phyloP scores from a whole-genome alignment of 2,113 vertebrate species.

The Acrocephalus arundinaceus region DNA sequence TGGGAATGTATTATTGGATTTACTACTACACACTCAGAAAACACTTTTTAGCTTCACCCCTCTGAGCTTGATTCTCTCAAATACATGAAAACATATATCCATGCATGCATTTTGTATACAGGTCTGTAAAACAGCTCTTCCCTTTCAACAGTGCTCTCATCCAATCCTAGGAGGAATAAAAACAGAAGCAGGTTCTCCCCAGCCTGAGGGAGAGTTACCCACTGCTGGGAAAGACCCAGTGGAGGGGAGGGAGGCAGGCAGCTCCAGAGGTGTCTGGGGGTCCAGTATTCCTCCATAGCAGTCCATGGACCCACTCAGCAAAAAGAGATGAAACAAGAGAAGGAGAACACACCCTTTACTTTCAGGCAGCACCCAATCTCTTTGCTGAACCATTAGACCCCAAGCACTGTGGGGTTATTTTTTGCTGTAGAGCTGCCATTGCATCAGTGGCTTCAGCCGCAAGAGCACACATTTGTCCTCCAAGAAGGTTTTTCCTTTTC shows the following conservation, averaged over 20 bases:
- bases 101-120: neutral
- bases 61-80: neutral
- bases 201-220: neutral
- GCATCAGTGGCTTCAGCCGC: fast-evolving
- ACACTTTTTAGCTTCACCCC: neutral
- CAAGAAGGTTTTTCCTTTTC: neutral
- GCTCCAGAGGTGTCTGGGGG: neutral
- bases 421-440: neutral
- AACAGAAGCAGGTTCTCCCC: neutral
- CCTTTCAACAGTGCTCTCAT: neutral
- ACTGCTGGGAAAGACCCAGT: neutral
- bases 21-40: neutral
- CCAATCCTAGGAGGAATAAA: neutral
- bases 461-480: no score
- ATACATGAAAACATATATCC: fast-evolving
- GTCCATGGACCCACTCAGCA: neutral
- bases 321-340: neutral
- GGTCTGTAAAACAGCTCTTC: neutral
- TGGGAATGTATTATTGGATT: neutral
- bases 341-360: neutral
- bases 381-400: neutral
- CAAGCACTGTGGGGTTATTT: fast-evolving
- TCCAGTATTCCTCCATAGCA: fast-evolving
- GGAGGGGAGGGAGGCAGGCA: neutral
- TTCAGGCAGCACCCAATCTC: neutral